Conservation (phyloP, 2,888 invertebrate species). For the Tetranychus piercei region DNA sequence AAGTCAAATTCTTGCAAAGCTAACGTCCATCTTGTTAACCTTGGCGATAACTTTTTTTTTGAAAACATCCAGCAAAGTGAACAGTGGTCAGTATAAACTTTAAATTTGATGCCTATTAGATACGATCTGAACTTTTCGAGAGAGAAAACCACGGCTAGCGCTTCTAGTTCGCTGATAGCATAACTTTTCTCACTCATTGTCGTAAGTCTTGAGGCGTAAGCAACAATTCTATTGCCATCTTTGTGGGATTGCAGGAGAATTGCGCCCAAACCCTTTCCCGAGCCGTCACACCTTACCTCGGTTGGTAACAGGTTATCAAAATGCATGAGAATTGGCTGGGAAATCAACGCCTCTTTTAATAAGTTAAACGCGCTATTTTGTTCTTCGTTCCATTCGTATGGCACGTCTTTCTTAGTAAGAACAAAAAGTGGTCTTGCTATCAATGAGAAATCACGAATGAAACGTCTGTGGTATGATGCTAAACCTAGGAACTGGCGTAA, state of each 20-base stretch:
- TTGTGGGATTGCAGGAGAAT: no score
- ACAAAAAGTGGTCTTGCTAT: slow-evolving; percentile 24
- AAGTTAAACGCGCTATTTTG: slow-evolving; percentile 24
- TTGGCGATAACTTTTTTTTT: not conserved
- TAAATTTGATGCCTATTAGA: not conserved
- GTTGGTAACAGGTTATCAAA: not conserved
- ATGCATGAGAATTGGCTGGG: not conserved
- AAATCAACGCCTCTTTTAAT: slow-evolving; percentile 1
- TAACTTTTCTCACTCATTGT: slow-evolving; percentile 1
- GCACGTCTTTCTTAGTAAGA: slow-evolving; percentile 18
- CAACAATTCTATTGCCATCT: no score
- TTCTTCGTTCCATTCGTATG: slow-evolving; percentile 25
- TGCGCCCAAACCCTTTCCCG: not conserved
- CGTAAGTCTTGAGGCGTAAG: no score
- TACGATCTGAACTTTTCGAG: no score
- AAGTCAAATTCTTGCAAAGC: not conserved
- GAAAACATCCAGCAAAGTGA: no score
- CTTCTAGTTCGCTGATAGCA: not conserved
- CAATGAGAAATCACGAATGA: slow-evolving; percentile 22
- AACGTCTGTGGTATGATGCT: no score
- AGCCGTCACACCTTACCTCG: slow-evolving; percentile 1
- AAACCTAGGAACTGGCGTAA: slow-evolving; percentile 25
- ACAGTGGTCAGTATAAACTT: not conserved
- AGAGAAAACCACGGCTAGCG: no score
- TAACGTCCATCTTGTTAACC: no score